These are phyloP conservation scores for Cheilosia scutellata DNA, from an alignment of 2,888 invertebrate species.

Conservation along the genomic window DNA sequence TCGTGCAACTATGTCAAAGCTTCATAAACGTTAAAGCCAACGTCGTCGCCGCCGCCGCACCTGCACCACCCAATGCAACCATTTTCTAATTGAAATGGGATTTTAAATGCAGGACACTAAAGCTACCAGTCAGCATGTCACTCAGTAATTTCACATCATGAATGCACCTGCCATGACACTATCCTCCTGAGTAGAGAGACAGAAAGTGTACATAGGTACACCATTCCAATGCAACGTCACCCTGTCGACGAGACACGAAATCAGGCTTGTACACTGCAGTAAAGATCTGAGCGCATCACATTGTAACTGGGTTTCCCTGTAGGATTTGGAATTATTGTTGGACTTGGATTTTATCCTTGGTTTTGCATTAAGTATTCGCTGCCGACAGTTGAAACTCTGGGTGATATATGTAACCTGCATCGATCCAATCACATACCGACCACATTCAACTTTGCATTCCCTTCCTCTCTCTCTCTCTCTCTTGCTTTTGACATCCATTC, in stretches of 20 bases:
- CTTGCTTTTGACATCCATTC: neutral
- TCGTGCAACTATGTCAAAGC: constrained; percentile 24
- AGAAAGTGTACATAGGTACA: neutral
- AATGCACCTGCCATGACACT: constrained; percentile 32
- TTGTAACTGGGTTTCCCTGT: constrained; percentile 21
- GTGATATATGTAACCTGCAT: constrained; percentile 32
- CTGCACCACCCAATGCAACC: constrained; percentile 26
- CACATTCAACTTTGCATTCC: constrained; percentile 7
- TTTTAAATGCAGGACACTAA: constrained; percentile 66
- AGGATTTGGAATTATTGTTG: constrained; percentile 36
- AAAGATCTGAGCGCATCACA: constrained; percentile 2
- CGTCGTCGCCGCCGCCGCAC: neutral
- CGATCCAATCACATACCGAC: constrained; percentile 33
- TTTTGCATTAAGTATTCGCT: constrained; percentile 17
- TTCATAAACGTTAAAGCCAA: constrained; percentile 10
- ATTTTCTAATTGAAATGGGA: constrained; percentile 74
- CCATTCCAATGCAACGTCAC: neutral
- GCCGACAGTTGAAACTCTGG: constrained; percentile 1
- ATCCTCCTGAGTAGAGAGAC: constrained; percentile 2
- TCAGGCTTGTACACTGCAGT: neutral
- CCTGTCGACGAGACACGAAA: constrained; percentile 1
- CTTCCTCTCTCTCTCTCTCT: no score
- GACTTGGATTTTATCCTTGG: constrained; percentile 26
- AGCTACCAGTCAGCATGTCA: constrained; percentile 67
- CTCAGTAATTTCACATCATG: constrained; percentile 62